phyloP scores from a whole-genome alignment of 2,797 vertebrate species.

The Protosalanx chinensis region DNA sequence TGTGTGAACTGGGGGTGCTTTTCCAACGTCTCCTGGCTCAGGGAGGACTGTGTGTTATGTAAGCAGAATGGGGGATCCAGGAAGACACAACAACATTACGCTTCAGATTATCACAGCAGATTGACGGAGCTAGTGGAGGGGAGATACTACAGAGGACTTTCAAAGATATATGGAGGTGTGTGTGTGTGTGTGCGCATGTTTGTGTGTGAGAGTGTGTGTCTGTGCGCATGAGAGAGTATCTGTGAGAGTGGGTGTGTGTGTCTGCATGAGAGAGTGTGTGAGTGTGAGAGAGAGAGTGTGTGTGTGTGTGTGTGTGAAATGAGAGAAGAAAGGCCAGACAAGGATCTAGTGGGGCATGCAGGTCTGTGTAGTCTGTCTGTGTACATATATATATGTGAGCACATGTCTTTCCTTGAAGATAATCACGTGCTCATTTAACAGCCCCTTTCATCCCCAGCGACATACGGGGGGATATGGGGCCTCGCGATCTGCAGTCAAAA shows the following conservation, averaged over 20 bases:
- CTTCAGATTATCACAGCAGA: neutral
- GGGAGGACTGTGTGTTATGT: neutral
- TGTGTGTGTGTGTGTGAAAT: conserved; percentile 5
- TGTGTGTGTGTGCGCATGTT: neutral
- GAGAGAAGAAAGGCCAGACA: neutral
- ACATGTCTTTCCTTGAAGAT: too few species aligned
- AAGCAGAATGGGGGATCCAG: neutral
- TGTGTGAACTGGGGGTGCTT: too few species aligned
- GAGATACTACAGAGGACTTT: neutral
- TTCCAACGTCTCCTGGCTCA: too few species aligned
- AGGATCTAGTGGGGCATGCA: neutral
- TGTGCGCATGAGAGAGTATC: neutral
- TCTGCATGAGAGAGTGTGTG: neutral
- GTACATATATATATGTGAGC: neutral
- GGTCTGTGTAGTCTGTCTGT: neutral
- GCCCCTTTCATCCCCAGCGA: too few species aligned
- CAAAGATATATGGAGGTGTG: conserved; percentile 7
- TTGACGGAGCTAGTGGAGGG: neutral
- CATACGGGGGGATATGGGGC: too few species aligned
- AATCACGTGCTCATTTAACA: too few species aligned
- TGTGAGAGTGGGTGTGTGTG: neutral
- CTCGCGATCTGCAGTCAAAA: too few species aligned
- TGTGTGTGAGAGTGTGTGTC: neutral
- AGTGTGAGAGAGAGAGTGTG: conserved; percentile 1
- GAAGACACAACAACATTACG: neutral